phyloP scores from a whole-genome alignment of 2,113 vertebrate genomes.

The Antigone vipio region DNA sequence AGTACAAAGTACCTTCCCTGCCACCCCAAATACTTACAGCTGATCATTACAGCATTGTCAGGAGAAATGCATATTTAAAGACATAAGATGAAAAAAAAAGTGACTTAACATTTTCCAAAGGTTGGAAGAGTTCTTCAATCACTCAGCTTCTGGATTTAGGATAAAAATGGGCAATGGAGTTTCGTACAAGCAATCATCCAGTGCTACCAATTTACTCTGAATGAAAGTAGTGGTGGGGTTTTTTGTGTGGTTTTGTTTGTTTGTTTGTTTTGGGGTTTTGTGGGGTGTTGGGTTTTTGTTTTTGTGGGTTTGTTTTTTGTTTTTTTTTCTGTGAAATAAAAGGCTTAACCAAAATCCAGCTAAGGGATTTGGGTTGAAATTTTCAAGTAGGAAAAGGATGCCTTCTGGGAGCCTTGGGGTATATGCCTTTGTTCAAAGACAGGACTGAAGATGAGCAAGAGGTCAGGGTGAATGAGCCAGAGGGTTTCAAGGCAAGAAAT shows the following conservation, averaged over 20 bases:
- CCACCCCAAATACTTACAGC: background rate
- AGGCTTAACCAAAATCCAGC: background rate
- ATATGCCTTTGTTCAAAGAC: background rate
- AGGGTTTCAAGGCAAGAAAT: background rate
- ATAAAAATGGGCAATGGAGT: background rate
- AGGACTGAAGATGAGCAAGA: background rate
- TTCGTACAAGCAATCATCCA: background rate
- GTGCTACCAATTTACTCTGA: background rate
- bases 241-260: too few relatives aligned
- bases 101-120: background rate
- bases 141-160: background rate
- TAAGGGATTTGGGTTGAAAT: background rate
- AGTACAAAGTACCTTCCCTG: background rate
- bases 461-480: background rate
- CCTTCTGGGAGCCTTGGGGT: background rate
- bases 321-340: background rate
- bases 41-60: background rate
- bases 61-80: background rate
- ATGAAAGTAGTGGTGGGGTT: background rate
- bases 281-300: too few relatives aligned
- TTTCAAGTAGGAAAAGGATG: background rate
- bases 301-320: background rate
- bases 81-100: background rate
- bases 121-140: background rate
- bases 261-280: background rate